A percentile compares a stretch with the other conserved stretches of the same genome.
Evolutionary conservation across 2,113 vertebrate species (phyloP).

Genomic region (Entomyzon cyanotis): DNA sequence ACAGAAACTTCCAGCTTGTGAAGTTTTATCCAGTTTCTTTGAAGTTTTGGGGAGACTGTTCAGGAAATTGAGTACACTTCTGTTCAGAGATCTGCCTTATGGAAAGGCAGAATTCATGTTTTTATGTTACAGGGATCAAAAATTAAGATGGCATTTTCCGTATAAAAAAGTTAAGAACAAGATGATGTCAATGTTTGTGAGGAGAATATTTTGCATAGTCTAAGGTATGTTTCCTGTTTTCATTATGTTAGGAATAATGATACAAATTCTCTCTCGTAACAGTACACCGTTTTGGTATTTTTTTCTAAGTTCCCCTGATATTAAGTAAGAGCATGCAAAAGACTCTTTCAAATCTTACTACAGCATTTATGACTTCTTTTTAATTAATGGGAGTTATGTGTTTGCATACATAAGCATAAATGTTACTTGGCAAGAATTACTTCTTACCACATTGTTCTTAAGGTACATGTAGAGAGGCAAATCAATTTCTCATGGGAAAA

Average conservation of each 20-base stretch:
- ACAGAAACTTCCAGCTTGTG: background rate
- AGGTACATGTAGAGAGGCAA: background rate
- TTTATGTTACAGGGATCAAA: background rate
- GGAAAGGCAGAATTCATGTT: background rate
- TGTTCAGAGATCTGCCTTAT: background rate
- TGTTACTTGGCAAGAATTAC: background rate
- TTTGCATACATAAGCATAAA: constrained; percentile 35
- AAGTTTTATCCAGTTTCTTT: background rate
- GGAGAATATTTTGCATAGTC: background rate
- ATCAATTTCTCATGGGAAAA: constrained; percentile 62
- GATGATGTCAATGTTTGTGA: background rate
- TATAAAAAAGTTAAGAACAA: background rate
- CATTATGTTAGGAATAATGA: background rate
- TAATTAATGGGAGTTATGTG: background rate
- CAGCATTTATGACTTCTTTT: background rate
- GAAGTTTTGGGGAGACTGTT: background rate
- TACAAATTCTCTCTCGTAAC: background rate
- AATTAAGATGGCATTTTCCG: background rate
- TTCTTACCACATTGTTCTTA: background rate
- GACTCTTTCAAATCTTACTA: background rate
- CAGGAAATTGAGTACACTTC: background rate
- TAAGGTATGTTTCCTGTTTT: background rate
- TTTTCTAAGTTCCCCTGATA: background rate
- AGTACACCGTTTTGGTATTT: background rate
- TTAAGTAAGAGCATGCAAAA: background rate